These are phyloP conservation scores for Fissipunctia ypsillon DNA, from an alignment of 2,888 invertebrate species.

Conservation along the genomic window DNA sequence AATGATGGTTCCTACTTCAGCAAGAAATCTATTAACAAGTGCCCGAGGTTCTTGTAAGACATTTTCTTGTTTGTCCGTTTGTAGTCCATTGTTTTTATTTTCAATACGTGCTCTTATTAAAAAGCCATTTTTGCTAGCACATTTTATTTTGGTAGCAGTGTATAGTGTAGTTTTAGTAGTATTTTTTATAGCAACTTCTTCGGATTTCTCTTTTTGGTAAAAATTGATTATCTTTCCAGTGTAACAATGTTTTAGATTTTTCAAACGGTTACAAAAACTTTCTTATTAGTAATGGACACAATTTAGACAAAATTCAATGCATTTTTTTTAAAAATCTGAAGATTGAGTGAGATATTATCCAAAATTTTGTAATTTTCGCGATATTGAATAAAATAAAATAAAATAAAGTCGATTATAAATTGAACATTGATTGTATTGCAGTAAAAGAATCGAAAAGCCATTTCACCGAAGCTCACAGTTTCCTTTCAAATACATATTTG, in stretches of 20 bases:
- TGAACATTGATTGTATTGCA: background rate
- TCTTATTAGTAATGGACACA: background rate
- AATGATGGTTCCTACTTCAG: conserved; percentile 52
- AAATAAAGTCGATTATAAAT: background rate
- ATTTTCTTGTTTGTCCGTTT: conserved; percentile 44
- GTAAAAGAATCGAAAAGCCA: background rate
- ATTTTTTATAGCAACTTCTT: background rate
- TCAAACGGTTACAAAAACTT: background rate
- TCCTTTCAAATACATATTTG: conserved; percentile 54
- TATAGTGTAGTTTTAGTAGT: background rate
- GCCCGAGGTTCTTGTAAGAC: conserved; percentile 23
- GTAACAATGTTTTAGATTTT: background rate
- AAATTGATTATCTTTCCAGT: background rate
- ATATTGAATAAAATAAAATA: background rate
- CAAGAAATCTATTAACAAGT: conserved; percentile 48
- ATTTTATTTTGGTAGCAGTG: background rate
- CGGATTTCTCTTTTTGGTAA: background rate
- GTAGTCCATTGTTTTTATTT: conserved; percentile 27
- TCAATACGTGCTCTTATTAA: conserved; percentile 20
- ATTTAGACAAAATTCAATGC: background rate
- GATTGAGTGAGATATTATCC: no score
- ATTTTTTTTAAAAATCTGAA: no score
- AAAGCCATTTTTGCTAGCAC: background rate
- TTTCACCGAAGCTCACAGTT: conserved; percentile 14
- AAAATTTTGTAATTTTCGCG: no score